Conservation (phyloP, 2,113 vertebrate species). For the Hippocampus comes region DNA sequence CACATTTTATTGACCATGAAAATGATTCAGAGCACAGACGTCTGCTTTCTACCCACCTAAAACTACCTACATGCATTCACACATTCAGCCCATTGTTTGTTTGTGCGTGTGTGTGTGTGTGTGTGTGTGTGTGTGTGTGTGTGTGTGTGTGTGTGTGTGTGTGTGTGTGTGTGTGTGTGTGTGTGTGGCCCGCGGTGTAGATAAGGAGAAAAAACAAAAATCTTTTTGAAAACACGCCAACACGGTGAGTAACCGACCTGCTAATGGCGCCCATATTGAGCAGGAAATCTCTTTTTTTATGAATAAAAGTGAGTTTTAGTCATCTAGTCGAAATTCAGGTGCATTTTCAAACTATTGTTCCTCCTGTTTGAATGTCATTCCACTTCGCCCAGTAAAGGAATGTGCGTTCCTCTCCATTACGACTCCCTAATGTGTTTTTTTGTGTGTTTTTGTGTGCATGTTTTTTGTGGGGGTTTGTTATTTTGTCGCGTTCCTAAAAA, state of each 20-base stretch:
- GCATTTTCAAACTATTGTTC: constrained; percentile 32
- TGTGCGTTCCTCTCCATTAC: constrained; percentile 25
- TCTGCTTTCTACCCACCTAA: constrained; percentile 25
- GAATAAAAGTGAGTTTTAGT: constrained; percentile 12
- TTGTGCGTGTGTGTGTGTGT: background rate
- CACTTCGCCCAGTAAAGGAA: constrained; percentile 29
- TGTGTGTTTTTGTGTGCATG: background rate
- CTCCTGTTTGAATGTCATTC: constrained; percentile 37
- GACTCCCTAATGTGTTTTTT: background rate
- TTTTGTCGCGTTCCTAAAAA: background rate
- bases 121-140: constrained; percentile 13
- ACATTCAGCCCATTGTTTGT: constrained; percentile 13
- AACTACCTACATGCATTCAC: constrained; percentile 24
- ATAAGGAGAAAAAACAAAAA: constrained; percentile 21
- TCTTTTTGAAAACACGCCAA: constrained; percentile 16
- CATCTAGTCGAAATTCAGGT: constrained; percentile 25
- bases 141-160: constrained; percentile 9
- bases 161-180: background rate
- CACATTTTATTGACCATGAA: background rate
- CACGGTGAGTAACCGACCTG: constrained; percentile 28
- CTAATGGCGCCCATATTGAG: constrained; percentile 37
- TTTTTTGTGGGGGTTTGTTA: background rate
- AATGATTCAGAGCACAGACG: constrained; percentile 20
- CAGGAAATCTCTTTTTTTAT: constrained; percentile 7
- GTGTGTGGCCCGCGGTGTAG: constrained; percentile 28